Evolutionary conservation across 2,888 invertebrate genomes (phyloP).

Genomic region (Lochmaea crataegi): DNA sequence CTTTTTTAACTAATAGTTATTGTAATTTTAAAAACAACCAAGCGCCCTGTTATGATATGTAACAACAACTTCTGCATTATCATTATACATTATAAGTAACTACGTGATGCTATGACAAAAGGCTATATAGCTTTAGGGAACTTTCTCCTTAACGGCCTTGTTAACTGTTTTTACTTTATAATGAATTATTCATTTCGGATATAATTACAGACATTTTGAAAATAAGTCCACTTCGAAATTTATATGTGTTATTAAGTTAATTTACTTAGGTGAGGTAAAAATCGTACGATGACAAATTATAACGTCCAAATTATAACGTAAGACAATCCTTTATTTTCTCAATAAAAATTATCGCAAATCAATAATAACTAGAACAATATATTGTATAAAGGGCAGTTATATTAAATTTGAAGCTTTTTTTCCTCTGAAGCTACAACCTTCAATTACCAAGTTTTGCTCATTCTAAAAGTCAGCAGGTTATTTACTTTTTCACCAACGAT

Average conservation of each 20-base stretch:
- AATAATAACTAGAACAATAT: too few species aligned
- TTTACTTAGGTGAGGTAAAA: not conserved
- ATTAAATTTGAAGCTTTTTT: too few species aligned
- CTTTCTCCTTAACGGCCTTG: conserved; percentile 9
- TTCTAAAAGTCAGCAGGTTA: too few species aligned
- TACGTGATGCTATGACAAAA: not conserved
- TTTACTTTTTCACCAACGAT: too few species aligned
- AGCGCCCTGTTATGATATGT: not conserved
- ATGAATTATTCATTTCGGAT: conserved; percentile 7
- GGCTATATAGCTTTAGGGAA: not conserved
- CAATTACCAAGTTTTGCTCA: too few species aligned
- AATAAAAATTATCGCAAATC: too few species aligned
- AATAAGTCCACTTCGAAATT: not conserved
- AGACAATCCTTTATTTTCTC: too few species aligned
- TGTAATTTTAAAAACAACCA: not conserved
- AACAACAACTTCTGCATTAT: conserved; percentile 1
- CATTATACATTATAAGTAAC: not conserved
- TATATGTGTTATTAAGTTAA: conserved; percentile 13
- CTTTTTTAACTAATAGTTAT: too few species aligned
- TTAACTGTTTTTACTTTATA: not conserved
- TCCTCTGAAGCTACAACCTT: too few species aligned
- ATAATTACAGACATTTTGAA: conserved; percentile 6
- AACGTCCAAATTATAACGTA: not conserved
- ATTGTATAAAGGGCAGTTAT: too few species aligned
- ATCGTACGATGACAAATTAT: conserved; percentile 4